Evolutionary conservation across 1,140 invertebrate genomes (phyloP).

Genomic region (Phymorhynchus buccinoides): DNA sequence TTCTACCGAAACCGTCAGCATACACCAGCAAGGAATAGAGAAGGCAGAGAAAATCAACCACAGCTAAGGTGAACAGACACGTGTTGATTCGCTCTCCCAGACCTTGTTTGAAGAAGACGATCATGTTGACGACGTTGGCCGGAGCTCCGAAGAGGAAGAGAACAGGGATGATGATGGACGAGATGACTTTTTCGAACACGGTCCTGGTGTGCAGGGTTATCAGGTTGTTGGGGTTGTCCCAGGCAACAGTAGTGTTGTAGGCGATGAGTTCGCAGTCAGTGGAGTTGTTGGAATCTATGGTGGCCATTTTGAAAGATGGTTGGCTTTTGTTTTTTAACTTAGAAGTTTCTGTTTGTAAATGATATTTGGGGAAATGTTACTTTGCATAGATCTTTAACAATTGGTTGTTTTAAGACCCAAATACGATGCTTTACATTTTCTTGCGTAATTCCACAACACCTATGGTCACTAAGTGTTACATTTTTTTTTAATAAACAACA

Average conservation of each 20-base stretch:
- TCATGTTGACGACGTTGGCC: neutral
- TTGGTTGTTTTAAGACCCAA: too few species aligned
- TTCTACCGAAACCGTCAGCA: neutral
- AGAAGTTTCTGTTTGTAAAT: too few species aligned
- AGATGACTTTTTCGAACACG: neutral
- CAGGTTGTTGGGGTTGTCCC: neutral
- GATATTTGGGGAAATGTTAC: too few species aligned
- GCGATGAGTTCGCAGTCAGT: too few species aligned
- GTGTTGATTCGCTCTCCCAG: neutral
- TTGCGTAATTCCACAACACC: too few species aligned
- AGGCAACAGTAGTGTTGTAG: neutral
- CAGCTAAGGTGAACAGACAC: neutral
- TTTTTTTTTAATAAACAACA: too few species aligned
- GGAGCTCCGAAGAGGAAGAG: neutral
- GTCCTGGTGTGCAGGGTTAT: neutral
- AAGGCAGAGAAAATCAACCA: neutral
- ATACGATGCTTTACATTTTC: too few species aligned
- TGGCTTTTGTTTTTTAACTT: too few species aligned
- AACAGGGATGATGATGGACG: neutral
- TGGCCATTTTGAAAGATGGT: too few species aligned
- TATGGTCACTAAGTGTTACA: too few species aligned
- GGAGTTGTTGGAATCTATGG: too few species aligned
- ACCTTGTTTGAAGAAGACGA: neutral
- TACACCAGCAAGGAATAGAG: neutral
- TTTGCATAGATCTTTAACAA: too few species aligned